Base-by-base conservation (phyloP, 37 sponge, comb jelly and placozoan species). In the Halichondria panicea region DNA sequence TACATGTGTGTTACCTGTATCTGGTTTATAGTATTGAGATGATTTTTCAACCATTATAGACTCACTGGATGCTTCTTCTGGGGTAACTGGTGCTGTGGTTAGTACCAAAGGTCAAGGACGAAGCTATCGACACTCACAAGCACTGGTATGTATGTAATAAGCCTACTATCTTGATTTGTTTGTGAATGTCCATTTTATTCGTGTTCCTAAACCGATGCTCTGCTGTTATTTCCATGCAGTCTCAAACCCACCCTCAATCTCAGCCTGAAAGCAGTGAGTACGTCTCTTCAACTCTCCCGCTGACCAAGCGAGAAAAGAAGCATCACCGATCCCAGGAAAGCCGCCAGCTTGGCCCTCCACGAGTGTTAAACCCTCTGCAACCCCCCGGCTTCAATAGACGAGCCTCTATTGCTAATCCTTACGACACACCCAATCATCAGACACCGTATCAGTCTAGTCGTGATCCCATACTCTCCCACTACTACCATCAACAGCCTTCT, bases 231-330 rank as follows among this genome's bases (percentile, higher is more conserved):
- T 34, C 11, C 38, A 52, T 71, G 55, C 55, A 71, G 71, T 71
- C 55, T 18, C 64, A 63, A 19, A 8, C 64, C 13, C 64, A 63
- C 6, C 3, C 46, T 43, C 46, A 3, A 35, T 13, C 68, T 68
- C 19, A 21, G 44, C 6, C 7, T 55, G 43, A 68, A 58, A 43
- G 70, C 19, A 27, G 21, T 4, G 63, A 48, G 18, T 85, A 85
- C 50, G 58, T 36, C 27, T 72, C 68, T 24, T 66, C 70, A 2
- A 86, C 81, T 18, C 48, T 79, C 18, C 81, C 87, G 0, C 41
- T 67, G 13, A 66, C 86, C 18, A 85, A 72, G 43, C 34, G 39
- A 42, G 87, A 86, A 50, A 86, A 58, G 59, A 64, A 42, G 27
- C 33, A 71, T 1, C 70, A 70, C 43, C 63, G 28, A 15, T 48